Conservation (phyloP, 2,797 vertebrate species). For the Siniperca undulata region DNA sequence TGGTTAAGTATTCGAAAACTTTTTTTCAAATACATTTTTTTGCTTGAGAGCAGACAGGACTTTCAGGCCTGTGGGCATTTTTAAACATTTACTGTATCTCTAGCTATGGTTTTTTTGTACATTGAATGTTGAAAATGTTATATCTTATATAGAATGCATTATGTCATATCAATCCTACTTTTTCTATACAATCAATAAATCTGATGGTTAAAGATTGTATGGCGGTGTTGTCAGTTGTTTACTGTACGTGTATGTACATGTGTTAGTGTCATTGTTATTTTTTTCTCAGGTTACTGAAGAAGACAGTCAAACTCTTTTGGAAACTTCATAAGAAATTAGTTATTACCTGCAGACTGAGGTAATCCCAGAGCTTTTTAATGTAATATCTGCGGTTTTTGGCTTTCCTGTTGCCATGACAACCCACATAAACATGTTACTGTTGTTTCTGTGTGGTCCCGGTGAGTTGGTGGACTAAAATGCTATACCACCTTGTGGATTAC, state of each 20-base stretch:
- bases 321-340: neutral
- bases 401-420: constrained; percentile 40
- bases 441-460: neutral
- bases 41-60: constrained; percentile 70
- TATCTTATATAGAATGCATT: constrained; percentile 92
- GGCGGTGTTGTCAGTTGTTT: constrained; percentile 11
- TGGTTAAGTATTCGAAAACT: constrained; percentile 34
- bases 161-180: constrained; percentile 90
- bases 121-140: constrained; percentile 91
- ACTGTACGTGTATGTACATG: constrained; percentile 4
- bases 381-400: neutral
- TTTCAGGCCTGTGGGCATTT: constrained; percentile 80
- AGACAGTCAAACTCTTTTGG: neutral
- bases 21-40: constrained; percentile 55
- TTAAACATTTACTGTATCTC: constrained; percentile 85
- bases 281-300: constrained; percentile 1
- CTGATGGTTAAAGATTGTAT: constrained; percentile 78
- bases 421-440: constrained; percentile 19
- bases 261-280: constrained; percentile 1
- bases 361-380: constrained; percentile 5
- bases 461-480: constrained; percentile 8
- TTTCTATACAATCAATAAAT: constrained; percentile 92
- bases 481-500: neutral
- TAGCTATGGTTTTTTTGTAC: constrained; percentile 84
- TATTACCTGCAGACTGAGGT: constrained; percentile 10